Evolutionary conservation across 2,888 invertebrate species (phyloP), one percentile per base, ranked within the genome.

Genomic region (Idaea dimidiata): DNA sequence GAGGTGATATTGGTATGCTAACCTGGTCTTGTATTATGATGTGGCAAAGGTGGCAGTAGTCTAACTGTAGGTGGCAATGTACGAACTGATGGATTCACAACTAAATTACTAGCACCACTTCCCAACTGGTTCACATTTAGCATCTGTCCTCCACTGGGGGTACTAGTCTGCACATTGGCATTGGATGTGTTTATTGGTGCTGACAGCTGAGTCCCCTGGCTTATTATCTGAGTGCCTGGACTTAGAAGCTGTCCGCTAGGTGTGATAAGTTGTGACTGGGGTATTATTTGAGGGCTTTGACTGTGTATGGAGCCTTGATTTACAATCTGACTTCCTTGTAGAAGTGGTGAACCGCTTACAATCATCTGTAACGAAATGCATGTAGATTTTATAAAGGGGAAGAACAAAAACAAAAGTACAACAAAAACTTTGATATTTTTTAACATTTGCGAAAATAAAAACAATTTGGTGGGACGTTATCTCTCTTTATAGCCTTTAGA

Each of bases 141-240:
- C 63, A 91, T 82, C 68, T 87, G 89, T 33, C 83, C 70, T 4
- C 84, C 87, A 72, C 82, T 86, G 16, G 87, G 72, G 14, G 87
- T 80, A 77, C 75, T 85, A 33, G 82, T 76, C 68, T 86, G 86
- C 54, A 80, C 74, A 74, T 77, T 84, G 60, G 78, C 80, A 67
- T 76, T 86, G 43, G 89, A 80, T 32, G 83, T 82, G 73, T 84
- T 67, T 6, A 67, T 63, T 64, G 68, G 89, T 61, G 85, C 86
- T 60, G 89, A 84, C 16, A 91, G 70, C 69, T 92, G 91, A 14
- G 86, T 87, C 16, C 91, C 91, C 78, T 92, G 92, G 68, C 91
- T 92, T 66, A 92, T 91, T 16, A 92, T 91, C 70, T 92, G 92
- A 24, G 92, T 92, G 24, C 83, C 88, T 7, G 89, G 89, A 68